Conservation (phyloP, 2,888 invertebrate species). For the Teleiodes luculella region DNA sequence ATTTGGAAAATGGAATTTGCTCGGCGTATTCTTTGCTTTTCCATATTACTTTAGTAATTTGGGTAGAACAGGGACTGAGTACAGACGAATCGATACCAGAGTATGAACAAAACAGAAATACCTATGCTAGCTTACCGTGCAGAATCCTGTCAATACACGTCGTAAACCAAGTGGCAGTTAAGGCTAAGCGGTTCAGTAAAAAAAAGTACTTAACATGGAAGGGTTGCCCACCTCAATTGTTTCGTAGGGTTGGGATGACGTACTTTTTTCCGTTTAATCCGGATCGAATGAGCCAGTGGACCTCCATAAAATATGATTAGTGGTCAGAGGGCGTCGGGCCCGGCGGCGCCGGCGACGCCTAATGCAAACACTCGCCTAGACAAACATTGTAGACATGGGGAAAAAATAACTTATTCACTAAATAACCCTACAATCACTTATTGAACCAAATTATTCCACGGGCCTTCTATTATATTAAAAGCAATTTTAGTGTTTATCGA, state of each 20-base stretch:
- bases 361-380: constrained; percentile 54
- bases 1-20: not conserved
- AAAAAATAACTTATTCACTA: not conserved
- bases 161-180: no score
- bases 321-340: constrained; percentile 39
- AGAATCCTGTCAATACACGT: no score
- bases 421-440: no score
- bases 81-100: no score
- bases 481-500: no score
- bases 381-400: constrained; percentile 42
- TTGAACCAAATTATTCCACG: no score
- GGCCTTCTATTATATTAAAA: no score
- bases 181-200: no score
- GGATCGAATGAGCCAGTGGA: constrained; percentile 52
- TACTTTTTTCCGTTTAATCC: constrained; percentile 49
- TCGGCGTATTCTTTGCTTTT: constrained; percentile 1
- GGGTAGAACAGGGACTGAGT: not conserved
- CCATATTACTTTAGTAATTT: constrained; percentile 1
- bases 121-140: no score
- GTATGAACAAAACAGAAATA: not conserved
- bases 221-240: not conserved
- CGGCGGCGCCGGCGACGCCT: constrained; percentile 46
- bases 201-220: not conserved
- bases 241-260: not conserved
- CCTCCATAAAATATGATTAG: constrained; percentile 74